Percentiles rank a stretch among this genome's conserved stretches.
Evolutionary conservation across 2,888 invertebrate species (phyloP).

Genomic region (Hirudinaria manillensis): DNA sequence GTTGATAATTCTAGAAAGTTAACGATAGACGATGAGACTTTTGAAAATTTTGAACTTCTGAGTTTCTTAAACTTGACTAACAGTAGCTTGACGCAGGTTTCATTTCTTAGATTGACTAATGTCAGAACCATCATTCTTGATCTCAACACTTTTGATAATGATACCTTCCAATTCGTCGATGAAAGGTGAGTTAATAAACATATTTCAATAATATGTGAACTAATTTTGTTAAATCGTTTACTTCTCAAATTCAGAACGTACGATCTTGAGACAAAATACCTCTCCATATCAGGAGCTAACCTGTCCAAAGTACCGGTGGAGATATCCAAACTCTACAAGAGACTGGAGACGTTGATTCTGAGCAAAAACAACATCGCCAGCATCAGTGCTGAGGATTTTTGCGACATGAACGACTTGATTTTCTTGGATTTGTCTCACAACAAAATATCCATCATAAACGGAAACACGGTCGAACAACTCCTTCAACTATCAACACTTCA

Average conservation of each 20-base stretch:
- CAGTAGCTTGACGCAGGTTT: slow-evolving; percentile 35
- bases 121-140: slow-evolving; percentile 35
- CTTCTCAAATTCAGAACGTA: background rate
- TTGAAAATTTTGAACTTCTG: slow-evolving; percentile 34
- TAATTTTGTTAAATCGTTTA: background rate
- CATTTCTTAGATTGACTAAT: slow-evolving; percentile 33
- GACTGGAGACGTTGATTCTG: slow-evolving; percentile 33
- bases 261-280: slow-evolving; percentile 28
- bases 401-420: slow-evolving; percentile 27
- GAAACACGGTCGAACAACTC: slow-evolving; percentile 27
- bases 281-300: slow-evolving; percentile 35
- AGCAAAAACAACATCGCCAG: slow-evolving; percentile 33
- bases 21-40: slow-evolving; percentile 32
- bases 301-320: slow-evolving; percentile 30
- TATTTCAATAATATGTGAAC: background rate
- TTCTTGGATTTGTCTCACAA: slow-evolving; percentile 37
- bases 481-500: slow-evolving; percentile 28
- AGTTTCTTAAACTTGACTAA: slow-evolving; percentile 31
- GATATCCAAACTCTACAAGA: slow-evolving; percentile 23
- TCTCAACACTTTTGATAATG: slow-evolving; percentile 36
- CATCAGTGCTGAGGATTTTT: slow-evolving; percentile 33
- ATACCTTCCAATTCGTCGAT: slow-evolving; percentile 31
- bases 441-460: slow-evolving; percentile 33
- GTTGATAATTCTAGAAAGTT: slow-evolving; percentile 37
- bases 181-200: slow-evolving; percentile 9